These are phyloP conservation scores for Sarcoramphus papa DNA, from an alignment of 2,797 vertebrate genomes.

Conservation along the genomic window DNA sequence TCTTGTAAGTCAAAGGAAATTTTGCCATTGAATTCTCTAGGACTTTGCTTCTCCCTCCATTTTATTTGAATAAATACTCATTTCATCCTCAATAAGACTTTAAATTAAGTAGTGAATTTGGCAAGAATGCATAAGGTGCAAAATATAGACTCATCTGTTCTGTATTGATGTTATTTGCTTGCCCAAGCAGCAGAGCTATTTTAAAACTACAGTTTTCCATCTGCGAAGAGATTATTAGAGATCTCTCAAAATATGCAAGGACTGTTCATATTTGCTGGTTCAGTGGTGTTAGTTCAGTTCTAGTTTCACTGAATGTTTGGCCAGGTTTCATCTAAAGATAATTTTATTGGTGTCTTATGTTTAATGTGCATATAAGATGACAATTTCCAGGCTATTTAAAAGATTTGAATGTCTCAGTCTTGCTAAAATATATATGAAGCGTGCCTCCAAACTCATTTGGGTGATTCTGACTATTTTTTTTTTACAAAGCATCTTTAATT, in stretches of 20 bases:
- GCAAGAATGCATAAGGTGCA: constrained; percentile 12
- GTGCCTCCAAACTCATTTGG: neutral
- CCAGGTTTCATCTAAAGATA: neutral
- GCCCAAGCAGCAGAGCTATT: constrained; percentile 52
- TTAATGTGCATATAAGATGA: neutral
- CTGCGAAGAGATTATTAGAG: constrained; percentile 22
- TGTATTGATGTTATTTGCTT: constrained; percentile 19
- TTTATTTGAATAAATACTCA: constrained; percentile 2
- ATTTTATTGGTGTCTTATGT: neutral
- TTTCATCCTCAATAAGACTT: neutral
- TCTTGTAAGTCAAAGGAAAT: neutral
- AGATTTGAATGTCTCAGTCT: neutral
- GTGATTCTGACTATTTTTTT: neutral
- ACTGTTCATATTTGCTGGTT: constrained; percentile 27
- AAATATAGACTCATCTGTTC: constrained; percentile 23
- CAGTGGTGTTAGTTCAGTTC: neutral
- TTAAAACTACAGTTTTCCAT: constrained; percentile 26
- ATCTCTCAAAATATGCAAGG: neutral
- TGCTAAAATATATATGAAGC: neutral
- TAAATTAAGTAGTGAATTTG: constrained; percentile 22
- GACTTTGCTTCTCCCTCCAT: neutral
- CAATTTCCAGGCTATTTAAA: neutral
- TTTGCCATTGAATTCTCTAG: neutral
- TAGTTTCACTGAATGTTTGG: neutral
- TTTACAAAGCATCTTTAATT: neutral